A percentile compares a stretch with the other conserved stretches of the same genome.
Evolutionary conservation across 2,888 invertebrate genomes (phyloP).

Genomic region (Thymelicus acteon): DNA sequence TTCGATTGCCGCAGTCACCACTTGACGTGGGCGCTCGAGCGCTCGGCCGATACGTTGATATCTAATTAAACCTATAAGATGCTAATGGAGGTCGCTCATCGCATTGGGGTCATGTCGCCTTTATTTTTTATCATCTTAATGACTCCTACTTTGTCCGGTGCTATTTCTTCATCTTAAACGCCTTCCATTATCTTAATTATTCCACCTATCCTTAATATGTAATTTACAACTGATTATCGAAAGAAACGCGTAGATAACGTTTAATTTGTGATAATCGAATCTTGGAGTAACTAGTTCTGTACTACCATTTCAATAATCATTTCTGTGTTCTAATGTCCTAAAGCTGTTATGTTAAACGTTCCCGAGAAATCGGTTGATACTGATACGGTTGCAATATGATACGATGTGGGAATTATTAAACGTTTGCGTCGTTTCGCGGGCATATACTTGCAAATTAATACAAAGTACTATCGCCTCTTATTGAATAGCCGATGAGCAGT

Average conservation of each 20-base stretch:
- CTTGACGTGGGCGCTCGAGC: conserved; percentile 36
- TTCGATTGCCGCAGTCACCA: conserved; percentile 74
- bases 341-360: conserved; percentile 32
- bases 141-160: conserved; percentile 52
- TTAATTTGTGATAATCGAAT: conserved; percentile 23
- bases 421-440: conserved; percentile 31
- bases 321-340: conserved; percentile 30
- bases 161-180: conserved; percentile 44
- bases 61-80: conserved; percentile 79
- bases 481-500: conserved; percentile 65
- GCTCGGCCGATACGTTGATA: conserved; percentile 63
- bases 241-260: conserved; percentile 17
- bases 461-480: conserved; percentile 54
- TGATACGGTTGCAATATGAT: conserved; percentile 34
- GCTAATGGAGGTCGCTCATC: conserved; percentile 72
- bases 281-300: conserved; percentile 17
- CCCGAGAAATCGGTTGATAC: conserved; percentile 26
- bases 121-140: conserved; percentile 50
- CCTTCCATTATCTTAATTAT: conserved; percentile 30
- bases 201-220: conserved; percentile 20
- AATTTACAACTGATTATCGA: conserved; percentile 21
- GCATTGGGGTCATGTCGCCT: conserved; percentile 64
- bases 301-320: conserved; percentile 25
- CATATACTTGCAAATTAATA: conserved; percentile 39
- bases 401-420: conserved; percentile 37